These are phyloP conservation scores for Tetranychus truncatus DNA, from an alignment of 2,888 invertebrate species.

Conservation along the genomic window DNA sequence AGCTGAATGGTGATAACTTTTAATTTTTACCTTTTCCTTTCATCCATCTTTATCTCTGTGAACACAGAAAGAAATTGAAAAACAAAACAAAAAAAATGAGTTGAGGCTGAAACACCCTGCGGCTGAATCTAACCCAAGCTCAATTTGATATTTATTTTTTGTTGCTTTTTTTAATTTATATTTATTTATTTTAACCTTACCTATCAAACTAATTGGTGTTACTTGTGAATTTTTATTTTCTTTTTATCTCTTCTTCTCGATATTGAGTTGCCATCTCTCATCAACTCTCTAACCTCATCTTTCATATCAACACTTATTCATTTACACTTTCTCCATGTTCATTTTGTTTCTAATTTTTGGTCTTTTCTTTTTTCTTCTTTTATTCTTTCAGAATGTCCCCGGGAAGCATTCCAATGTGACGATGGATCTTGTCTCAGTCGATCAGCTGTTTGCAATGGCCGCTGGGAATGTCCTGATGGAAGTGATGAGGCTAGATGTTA, in stretches of 20 bases:
- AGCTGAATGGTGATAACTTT: not conserved
- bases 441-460: constrained; percentile 61
- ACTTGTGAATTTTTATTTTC: not conserved
- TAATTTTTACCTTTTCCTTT: not conserved
- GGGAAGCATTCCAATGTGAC: constrained; percentile 40
- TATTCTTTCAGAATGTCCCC: constrained; percentile 34
- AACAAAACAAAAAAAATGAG: not conserved
- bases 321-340: not conserved
- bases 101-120: too few species aligned
- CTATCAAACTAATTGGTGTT: not conserved
- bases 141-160: not conserved
- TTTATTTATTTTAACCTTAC: too few species aligned
- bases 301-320: not conserved
- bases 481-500: constrained; percentile 32
- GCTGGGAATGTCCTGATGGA: constrained; percentile 35
- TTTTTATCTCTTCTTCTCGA: not conserved
- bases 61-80: not conserved
- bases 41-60: not conserved
- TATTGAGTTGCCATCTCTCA: not conserved
- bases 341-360: not conserved
- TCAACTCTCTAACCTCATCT: not conserved
- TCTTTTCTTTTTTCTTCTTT: not conserved
- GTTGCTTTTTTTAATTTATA: too few species aligned
- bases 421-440: constrained; percentile 48
- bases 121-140: not conserved